Evolutionary conservation across 2,113 vertebrate species (phyloP), one percentile per base, ranked within the genome.

Genomic region (Oplegnathus fasciatus): DNA sequence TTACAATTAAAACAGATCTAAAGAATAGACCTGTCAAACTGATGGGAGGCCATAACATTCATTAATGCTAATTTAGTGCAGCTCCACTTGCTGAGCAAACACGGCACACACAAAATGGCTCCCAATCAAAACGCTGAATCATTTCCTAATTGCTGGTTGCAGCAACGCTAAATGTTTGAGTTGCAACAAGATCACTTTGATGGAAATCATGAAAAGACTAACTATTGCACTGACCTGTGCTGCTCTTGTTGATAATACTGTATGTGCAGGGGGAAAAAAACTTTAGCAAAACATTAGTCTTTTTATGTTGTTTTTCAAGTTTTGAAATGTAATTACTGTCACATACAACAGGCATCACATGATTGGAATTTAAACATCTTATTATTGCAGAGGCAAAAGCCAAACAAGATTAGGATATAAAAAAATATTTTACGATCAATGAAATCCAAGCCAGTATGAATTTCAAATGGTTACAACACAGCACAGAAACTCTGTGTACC

Each of bases 1-100:
- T 94, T 94, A 93, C 92, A 94, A 92, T 93, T 94, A 93, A 93
- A 93, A 90, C 86, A 58, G 89, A 93, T 93, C 84, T 91, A 91
- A 94, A 93, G 88, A 94, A 93, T 92, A 93, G 94, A 93, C 89
- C 92, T 90, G 93, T 94, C 93, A 94, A 80, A 84, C 72, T 92
- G 93, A 94, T 89, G 90, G 83, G 91, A 89, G 93, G 89, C 89
- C 90, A 89, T 88, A 93, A 94, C 92, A 91, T 91, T 93, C 91
- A 95, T 94, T 92, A 93, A 93, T 89, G 91, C 74, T 94, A 88
- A 94, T 93, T 92, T 91, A 92, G 81, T 82, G 87, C 55, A 50
- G 83, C 86, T 87, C 37, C 71, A 85, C 91, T 93, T 66, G 82
- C 88, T 84, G 89, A 89, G 89, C 74, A 89, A 94, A 92, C 85